Evolutionary conservation across 2,797 vertebrate genomes (phyloP).

Genomic region (Morus bassanus): DNA sequence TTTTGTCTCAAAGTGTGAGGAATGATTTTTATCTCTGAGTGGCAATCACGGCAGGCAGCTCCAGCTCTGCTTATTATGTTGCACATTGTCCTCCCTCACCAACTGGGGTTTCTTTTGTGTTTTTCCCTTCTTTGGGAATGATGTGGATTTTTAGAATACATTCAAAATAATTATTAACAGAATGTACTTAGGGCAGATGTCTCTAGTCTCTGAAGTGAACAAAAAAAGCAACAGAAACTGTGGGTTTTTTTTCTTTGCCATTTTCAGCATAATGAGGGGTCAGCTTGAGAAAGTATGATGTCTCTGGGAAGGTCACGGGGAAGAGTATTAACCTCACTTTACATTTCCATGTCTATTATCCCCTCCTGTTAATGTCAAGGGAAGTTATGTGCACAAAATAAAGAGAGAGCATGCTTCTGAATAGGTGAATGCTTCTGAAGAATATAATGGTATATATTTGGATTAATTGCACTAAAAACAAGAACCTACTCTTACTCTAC

Average conservation of each 20-base stretch:
- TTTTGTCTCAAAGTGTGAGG: slow-evolving; percentile 72
- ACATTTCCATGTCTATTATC: slow-evolving; percentile 61
- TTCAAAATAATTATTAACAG: slow-evolving; percentile 40
- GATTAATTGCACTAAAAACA: slow-evolving; percentile 31
- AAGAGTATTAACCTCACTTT: slow-evolving; percentile 67
- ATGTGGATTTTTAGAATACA: slow-evolving; percentile 49
- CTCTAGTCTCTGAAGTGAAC: slow-evolving; percentile 37
- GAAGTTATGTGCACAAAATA: slow-evolving; percentile 53
- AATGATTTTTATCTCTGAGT: slow-evolving; percentile 73
- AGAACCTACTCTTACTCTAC: not conserved
- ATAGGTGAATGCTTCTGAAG: slow-evolving; percentile 17
- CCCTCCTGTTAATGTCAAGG: slow-evolving; percentile 55
- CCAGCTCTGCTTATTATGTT: slow-evolving; percentile 34
- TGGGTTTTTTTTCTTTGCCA: slow-evolving; percentile 38
- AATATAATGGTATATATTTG: slow-evolving; percentile 8
- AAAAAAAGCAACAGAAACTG: slow-evolving; percentile 31
- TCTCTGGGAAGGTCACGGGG: slow-evolving; percentile 36
- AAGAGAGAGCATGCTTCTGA: slow-evolving; percentile 29
- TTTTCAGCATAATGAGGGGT: slow-evolving; percentile 49
- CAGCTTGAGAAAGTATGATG: slow-evolving; percentile 56
- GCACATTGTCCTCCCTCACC: slow-evolving; percentile 4
- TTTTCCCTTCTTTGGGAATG: slow-evolving; percentile 25
- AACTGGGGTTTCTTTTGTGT: slow-evolving; percentile 43
- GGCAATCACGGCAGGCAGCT: slow-evolving; percentile 54
- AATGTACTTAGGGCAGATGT: slow-evolving; percentile 39